phyloP scores from a whole-genome alignment of 2,888 invertebrate species.

The Camptogramma bilineatum region DNA sequence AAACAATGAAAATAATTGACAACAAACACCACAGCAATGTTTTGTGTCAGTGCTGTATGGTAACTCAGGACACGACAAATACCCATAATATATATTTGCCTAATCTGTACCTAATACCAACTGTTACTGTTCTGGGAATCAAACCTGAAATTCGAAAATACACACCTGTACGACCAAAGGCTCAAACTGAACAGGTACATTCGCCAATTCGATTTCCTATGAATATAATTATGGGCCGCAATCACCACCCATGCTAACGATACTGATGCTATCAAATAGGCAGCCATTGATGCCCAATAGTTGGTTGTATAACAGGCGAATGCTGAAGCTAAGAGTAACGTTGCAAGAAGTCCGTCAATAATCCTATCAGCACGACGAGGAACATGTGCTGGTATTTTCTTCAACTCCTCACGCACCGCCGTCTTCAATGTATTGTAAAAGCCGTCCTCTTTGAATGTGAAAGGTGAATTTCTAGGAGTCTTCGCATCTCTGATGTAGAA shows the following conservation, averaged over 20 bases:
- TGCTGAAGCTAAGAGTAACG: slow-evolving; percentile 62
- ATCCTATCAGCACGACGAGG: slow-evolving; percentile 62
- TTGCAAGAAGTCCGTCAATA: slow-evolving; percentile 66
- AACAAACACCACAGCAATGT: too few species aligned
- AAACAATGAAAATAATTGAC: too few species aligned
- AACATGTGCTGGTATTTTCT: slow-evolving; percentile 76
- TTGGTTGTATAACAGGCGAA: slow-evolving; percentile 56
- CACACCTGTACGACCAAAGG: slow-evolving; percentile 35
- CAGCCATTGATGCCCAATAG: slow-evolving; percentile 51
- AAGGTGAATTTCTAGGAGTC: slow-evolving; percentile 88
- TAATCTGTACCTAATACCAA: too few species aligned
- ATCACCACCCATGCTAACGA: slow-evolving; percentile 86
- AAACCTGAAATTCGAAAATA: neutral
- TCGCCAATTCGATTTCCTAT: slow-evolving; percentile 63
- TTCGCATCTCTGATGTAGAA: slow-evolving; percentile 87
- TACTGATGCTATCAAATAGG: slow-evolving; percentile 82
- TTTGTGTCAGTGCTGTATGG: too few species aligned
- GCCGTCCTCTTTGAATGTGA: slow-evolving; percentile 90
- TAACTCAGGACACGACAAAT: too few species aligned
- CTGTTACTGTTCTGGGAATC: too few species aligned
- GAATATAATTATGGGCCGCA: slow-evolving; percentile 91
- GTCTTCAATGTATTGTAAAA: slow-evolving; percentile 91
- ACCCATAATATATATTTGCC: too few species aligned
- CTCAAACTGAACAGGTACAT: slow-evolving; percentile 32
- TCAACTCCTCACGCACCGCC: slow-evolving; percentile 83